Conservation (phyloP, 92 coral and sea anemone species). For the Epizoanthus illoricatus region DNA sequence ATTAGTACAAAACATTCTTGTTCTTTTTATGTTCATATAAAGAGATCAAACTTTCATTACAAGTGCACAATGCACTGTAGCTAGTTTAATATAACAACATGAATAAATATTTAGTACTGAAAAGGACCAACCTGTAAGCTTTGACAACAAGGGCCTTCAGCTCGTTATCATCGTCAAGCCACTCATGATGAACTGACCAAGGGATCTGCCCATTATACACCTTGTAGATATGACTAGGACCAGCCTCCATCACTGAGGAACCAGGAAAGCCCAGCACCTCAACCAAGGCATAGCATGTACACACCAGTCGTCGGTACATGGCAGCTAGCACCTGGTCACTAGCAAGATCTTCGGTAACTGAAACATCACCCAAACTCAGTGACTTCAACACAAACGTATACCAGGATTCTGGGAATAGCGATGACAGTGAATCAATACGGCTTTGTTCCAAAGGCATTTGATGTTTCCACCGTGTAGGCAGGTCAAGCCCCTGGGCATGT, state of each 20-base stretch:
- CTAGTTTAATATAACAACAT: not conserved
- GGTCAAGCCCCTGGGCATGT: constrained; percentile 58
- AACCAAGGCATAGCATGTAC: constrained; percentile 81
- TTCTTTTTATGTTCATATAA: no score
- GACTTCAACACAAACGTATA: constrained; percentile 54
- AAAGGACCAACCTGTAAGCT: constrained; percentile 82
- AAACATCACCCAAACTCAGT: constrained; percentile 48
- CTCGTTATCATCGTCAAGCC: constrained; percentile 68
- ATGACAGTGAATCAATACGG: constrained; percentile 51
- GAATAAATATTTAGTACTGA: not conserved
- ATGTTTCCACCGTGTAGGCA: constrained; percentile 70
- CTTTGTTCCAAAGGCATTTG: constrained; percentile 50
- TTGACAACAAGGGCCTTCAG: constrained; percentile 71
- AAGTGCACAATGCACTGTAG: no score
- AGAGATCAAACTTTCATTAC: no score
- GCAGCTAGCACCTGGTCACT: constrained; percentile 49
- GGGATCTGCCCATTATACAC: constrained; percentile 80
- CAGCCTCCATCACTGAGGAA: constrained; percentile 72
- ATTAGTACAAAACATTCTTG: no score
- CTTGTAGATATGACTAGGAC: constrained; percentile 76
- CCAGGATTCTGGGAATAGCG: constrained; percentile 80
- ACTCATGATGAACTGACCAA: constrained; percentile 89
- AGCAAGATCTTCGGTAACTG: constrained; percentile 42
- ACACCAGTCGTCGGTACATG: constrained; percentile 60
- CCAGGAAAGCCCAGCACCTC: constrained; percentile 92